Evolutionary conservation across 1,140 invertebrate species (phyloP).

Genomic region (Lerema accius): DNA sequence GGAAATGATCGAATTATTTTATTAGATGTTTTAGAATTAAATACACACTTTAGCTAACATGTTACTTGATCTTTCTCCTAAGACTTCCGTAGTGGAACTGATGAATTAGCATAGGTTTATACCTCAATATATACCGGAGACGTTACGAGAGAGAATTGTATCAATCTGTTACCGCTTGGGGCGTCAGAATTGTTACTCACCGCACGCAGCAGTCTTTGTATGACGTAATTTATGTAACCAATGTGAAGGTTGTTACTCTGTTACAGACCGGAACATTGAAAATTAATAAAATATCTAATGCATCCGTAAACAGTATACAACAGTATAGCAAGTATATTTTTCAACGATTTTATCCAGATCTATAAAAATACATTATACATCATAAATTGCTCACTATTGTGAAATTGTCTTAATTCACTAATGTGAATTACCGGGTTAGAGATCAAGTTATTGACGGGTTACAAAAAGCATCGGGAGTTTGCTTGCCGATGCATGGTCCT

Average conservation of each 20-base stretch:
- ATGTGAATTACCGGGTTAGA: too few species aligned
- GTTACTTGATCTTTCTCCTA: constrained; percentile 72
- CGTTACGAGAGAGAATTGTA: constrained; percentile 80
- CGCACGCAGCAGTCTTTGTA: constrained; percentile 56
- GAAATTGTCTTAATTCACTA: too few species aligned
- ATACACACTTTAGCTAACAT: constrained; percentile 75
- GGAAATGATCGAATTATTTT: not conserved
- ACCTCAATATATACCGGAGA: constrained; percentile 80
- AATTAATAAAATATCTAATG: constrained; percentile 5
- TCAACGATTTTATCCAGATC: too few species aligned
- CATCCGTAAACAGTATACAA: too few species aligned
- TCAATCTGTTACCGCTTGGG: constrained; percentile 71
- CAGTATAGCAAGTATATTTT: too few species aligned
- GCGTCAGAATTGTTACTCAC: constrained; percentile 68
- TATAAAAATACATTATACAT: too few species aligned
- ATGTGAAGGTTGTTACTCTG: constrained; percentile 68
- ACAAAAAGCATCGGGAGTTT: too few species aligned
- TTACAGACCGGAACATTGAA: constrained; percentile 28
- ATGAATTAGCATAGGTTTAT: constrained; percentile 76
- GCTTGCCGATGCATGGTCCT: too few species aligned
- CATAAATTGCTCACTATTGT: too few species aligned
- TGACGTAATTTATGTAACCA: constrained; percentile 80
- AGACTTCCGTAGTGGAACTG: constrained; percentile 78
- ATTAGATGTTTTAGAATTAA: constrained; percentile 26
- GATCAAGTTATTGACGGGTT: too few species aligned